phyloP scores from a whole-genome alignment of 2,113 vertebrate genomes.

The Lampris megalopsis region DNA sequence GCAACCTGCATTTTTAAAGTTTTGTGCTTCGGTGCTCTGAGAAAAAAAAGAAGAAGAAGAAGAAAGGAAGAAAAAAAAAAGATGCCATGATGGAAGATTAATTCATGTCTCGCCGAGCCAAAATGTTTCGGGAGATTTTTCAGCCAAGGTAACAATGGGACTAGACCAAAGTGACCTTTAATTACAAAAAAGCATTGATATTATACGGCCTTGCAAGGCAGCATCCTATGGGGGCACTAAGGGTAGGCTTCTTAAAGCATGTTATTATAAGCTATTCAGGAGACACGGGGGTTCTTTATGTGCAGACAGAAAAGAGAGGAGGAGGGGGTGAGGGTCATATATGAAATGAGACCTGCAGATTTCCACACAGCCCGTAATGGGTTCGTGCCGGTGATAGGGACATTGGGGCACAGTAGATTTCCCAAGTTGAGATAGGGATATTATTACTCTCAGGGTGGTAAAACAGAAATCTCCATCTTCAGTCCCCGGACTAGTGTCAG shows the following conservation, averaged over 20 bases:
- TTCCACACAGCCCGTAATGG: conserved; percentile 81
- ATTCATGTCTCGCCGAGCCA: conserved; percentile 80
- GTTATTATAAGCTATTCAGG: conserved; percentile 85
- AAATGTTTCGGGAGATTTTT: conserved; percentile 67
- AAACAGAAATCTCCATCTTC: conserved; percentile 83
- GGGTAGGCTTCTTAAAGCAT: conserved; percentile 80
- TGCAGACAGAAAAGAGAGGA: conserved; percentile 71
- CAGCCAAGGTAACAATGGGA: conserved; percentile 69
- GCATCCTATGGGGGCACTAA: conserved; percentile 77
- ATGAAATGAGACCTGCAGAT: conserved; percentile 81
- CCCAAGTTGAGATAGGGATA: conserved; percentile 84
- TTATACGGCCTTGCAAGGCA: conserved; percentile 70
- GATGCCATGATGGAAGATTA: conserved; percentile 76
- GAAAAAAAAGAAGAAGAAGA: conserved; percentile 75
- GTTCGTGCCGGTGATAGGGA: conserved; percentile 77
- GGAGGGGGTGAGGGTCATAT: conserved; percentile 70
- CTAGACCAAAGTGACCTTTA: conserved; percentile 83
- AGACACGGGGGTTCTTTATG: conserved; percentile 75
- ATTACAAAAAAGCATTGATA: conserved; percentile 82
- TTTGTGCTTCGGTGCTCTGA: conserved; percentile 45
- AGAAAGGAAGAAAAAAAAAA: conserved; percentile 76
- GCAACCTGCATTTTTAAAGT: conserved; percentile 49
- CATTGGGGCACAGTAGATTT: conserved; percentile 80
- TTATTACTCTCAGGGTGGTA: conserved; percentile 82
- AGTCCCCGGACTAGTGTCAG: conserved; percentile 80